Evolutionary conservation across 2,888 invertebrate species (phyloP).

Genomic region (Mantis religiosa): DNA sequence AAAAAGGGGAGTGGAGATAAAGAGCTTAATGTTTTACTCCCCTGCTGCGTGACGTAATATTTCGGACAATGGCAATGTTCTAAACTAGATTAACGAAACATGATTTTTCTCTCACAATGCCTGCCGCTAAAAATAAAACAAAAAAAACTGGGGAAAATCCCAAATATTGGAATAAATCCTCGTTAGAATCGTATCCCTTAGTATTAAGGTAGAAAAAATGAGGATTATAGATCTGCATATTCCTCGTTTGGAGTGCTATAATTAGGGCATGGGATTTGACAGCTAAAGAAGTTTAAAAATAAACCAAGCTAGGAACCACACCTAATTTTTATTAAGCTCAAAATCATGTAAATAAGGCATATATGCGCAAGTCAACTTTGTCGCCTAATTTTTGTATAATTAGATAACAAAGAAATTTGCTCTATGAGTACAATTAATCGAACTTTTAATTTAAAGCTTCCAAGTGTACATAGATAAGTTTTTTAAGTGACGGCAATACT

Average conservation of each 20-base stretch:
- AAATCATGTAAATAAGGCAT: neutral
- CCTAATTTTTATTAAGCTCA: neutral
- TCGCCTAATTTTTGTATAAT: too few relatives aligned
- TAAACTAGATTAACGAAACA: neutral
- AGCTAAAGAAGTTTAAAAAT: neutral
- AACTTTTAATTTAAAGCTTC: too few relatives aligned
- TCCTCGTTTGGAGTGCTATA: neutral
- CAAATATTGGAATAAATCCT: neutral
- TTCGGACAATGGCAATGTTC: neutral
- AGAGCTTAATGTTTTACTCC: neutral
- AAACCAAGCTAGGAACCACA: neutral
- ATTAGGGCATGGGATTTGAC: neutral
- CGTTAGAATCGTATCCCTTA: neutral
- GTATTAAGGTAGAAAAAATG: neutral
- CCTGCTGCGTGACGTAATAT: neutral
- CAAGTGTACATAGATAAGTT: too few relatives aligned
- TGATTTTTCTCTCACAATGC: neutral
- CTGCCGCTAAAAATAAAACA: neutral
- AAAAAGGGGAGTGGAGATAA: neutral
- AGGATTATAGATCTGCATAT: neutral
- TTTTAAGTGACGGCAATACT: too few relatives aligned
- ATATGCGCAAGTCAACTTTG: too few relatives aligned
- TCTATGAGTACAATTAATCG: too few relatives aligned
- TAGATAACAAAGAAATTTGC: too few relatives aligned
- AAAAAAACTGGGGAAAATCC: neutral